These are phyloP conservation scores for Ailurus styani DNA, from an alignment of 2,113 vertebrate genomes.

Conservation along the genomic window DNA sequence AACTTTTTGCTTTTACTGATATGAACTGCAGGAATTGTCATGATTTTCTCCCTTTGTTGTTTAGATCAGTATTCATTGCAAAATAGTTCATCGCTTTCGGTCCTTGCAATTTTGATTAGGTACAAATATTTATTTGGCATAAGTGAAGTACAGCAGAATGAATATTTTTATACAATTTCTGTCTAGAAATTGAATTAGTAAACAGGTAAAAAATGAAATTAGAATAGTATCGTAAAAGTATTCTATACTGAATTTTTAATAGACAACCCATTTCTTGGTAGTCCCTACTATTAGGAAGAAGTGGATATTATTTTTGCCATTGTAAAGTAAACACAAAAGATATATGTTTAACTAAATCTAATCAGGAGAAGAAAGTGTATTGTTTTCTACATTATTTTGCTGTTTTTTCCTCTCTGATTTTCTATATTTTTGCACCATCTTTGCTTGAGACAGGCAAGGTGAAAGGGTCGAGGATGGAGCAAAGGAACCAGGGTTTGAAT, in stretches of 20 bases:
- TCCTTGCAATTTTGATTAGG: slow-evolving; percentile 14
- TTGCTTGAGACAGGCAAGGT: not conserved
- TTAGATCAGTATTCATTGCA: not conserved
- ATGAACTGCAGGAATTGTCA: not conserved
- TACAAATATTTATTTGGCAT: slow-evolving; percentile 22
- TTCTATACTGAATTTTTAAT: not conserved
- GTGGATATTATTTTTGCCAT: not conserved
- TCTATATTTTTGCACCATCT: not conserved
- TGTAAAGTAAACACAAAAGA: not conserved
- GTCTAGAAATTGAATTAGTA: not conserved
- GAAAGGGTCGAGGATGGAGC: not conserved
- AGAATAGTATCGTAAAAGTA: not conserved
- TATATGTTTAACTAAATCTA: not conserved
- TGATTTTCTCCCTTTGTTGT: not conserved
- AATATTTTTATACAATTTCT: not conserved
- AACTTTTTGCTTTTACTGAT: slow-evolving; percentile 37
- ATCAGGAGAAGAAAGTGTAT: not conserved
- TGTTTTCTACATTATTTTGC: not conserved
- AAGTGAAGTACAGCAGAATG: not conserved
- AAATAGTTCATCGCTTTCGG: slow-evolving; percentile 28
- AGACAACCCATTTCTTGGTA: not conserved
- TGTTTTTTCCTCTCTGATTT: not conserved
- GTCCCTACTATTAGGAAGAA: not conserved
- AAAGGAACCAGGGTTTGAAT: not conserved
- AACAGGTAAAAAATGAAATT: not conserved